phyloP scores from a whole-genome alignment of 2,113 vertebrate species.

The Bos taurus region DNA sequence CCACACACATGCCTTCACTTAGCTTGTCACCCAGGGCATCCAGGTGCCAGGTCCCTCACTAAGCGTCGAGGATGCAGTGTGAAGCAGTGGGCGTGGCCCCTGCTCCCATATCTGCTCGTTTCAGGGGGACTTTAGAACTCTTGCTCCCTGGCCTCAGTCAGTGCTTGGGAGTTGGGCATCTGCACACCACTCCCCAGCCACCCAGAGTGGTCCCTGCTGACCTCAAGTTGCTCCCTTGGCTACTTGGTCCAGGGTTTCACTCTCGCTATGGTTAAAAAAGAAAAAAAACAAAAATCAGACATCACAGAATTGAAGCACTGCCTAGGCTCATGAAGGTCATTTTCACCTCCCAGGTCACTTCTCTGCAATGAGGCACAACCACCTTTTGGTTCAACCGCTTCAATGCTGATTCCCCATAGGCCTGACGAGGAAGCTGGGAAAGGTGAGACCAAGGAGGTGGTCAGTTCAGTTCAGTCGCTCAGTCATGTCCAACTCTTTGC shows the following conservation, averaged over 20 bases:
- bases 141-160: fast-evolving
- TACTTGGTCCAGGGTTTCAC: not conserved
- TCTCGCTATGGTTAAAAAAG: not conserved
- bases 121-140: not conserved
- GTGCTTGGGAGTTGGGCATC: fast-evolving
- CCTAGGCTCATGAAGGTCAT: not conserved
- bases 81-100: fast-evolving
- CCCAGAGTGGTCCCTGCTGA: not conserved
- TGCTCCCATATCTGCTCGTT: not conserved
- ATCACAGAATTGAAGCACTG: not conserved
- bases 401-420: not conserved
- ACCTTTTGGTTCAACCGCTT: no score
- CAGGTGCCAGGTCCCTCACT: fast-evolving
- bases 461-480: no score
- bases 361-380: fast-evolving
- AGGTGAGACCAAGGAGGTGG: not conserved
- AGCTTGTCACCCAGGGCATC: not conserved
- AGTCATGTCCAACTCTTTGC: no score
- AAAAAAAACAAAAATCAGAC: not conserved
- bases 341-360: not conserved
- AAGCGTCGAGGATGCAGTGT: fast-evolving
- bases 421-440: not conserved
- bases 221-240: not conserved
- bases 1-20: fast-evolving
- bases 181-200: no score